Base-by-base conservation (phyloP, 1,140 invertebrate species). In the Drosophila ercepeae region DNA sequence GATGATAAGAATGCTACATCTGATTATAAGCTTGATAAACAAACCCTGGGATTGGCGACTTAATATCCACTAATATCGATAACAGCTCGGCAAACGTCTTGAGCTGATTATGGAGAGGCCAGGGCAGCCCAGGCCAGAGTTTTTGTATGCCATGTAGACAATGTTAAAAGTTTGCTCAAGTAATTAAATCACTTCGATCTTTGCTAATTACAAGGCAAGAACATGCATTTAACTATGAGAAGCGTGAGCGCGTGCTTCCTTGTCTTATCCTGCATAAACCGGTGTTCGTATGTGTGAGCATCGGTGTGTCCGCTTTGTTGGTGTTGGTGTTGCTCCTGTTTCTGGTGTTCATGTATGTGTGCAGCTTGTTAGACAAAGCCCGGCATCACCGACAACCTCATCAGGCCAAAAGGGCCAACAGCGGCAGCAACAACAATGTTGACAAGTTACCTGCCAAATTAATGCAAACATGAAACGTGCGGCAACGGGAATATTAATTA, bases 181-280 rank as follows among this genome's bases (percentile, higher is more conserved):
- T 89, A 88, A 88, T 88, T 88, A 88, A 88, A 88, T 88, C 82
- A 88, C 82, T 88, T 88, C 83, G 82, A 88, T 88, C 82, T 89
- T 82, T 71, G 82, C 82, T 88, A 88, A 88, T 88, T 88, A 88
- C 82, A 83, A 89, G 74, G 50, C 44, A 57, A 61, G 48, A 88
- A 81, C 82, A 81, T 61, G 69, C 64, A 75, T 58, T 53, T 64
- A 64, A 57, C 57, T 68, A 63, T 44, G 54, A 51, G 32, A 34
- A 41, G 49, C 54, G 58, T 54, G 54, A 52, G 49, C 63, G 27
- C 63, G 42, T 58, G 54, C 32, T 34, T 41, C 39, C 49, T 36
- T 34, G 27, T 9, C 27, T 16, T 13, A 7, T 9, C 3, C 7
- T 27, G 14, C 36, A 6, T 42, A 8, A 2, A 1, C 25, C 13